These are phyloP conservation scores for Ctenoplectra terminalis DNA, from an alignment of 1,140 invertebrate species.

Conservation along the genomic window DNA sequence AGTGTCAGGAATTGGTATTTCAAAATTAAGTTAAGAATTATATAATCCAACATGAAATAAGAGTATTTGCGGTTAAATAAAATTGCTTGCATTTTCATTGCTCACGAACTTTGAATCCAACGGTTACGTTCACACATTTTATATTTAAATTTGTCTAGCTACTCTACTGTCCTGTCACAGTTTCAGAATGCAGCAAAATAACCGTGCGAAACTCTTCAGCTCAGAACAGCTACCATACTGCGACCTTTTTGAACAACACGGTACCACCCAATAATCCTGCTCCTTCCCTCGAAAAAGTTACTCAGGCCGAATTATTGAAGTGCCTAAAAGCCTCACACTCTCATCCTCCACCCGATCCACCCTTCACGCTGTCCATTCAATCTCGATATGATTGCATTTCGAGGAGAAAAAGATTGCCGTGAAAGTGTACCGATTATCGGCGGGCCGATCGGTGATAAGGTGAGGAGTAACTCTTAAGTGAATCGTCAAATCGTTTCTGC, in stretches of 20 bases:
- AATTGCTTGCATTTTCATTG: too few species aligned
- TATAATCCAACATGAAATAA: too few species aligned
- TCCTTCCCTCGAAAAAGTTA: background rate
- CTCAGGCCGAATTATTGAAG: constrained; percentile 6
- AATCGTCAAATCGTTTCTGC: constrained; percentile 79
- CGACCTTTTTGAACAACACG: background rate
- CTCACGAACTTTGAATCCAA: too few species aligned
- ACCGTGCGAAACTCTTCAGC: background rate
- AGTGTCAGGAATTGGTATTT: too few species aligned
- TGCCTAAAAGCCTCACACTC: background rate
- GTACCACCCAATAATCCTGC: background rate
- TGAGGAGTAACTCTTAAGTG: constrained; percentile 77
- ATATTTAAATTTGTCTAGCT: too few species aligned
- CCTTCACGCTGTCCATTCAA: background rate
- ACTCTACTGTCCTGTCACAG: too few species aligned
- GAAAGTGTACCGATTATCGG: constrained; percentile 58
- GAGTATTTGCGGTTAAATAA: too few species aligned
- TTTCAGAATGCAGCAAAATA: too few species aligned
- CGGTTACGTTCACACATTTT: too few species aligned
- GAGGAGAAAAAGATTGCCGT: constrained; percentile 49
- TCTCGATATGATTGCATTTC: constrained; percentile 28
- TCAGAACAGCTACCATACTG: background rate
- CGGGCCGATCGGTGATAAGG: constrained; percentile 66
- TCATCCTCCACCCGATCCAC: background rate
- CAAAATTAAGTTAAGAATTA: too few species aligned